Base-by-base conservation (phyloP, 2,888 invertebrate species). In the Thymelicus acteon region DNA sequence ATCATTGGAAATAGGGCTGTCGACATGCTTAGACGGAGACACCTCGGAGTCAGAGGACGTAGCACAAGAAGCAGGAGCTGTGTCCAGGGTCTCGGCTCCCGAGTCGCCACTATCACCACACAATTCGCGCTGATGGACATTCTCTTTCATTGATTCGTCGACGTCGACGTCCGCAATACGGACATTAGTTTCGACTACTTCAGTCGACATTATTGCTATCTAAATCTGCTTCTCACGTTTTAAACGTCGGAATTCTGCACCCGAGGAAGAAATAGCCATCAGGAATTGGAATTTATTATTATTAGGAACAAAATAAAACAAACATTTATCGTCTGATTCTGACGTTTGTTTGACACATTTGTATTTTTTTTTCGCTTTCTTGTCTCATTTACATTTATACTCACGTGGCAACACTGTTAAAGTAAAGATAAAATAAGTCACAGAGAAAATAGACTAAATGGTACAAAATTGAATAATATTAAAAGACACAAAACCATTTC, bases 151-250 rank as follows among this genome's bases (percentile, higher is more conserved):
- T 70, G 76, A 79, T 72, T 76, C 79, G 79, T 83, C 84, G 79
- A 88, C 88, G 87, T 89, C 88, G 76, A 85, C 84, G 80, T 77
- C 76, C 72, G 81, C 85, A 82, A 85, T 88, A 85, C 86, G 86
- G 80, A 73, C 67, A 15, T 74, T 68, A 61, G 73, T 80, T 75
- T 81, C 82, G 65, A 80, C 79, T 19, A 75, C 77, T 75, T 82
- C 86, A 52, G 76, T 72, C 65, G 91, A 87, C 91, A 92, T 92
- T 78, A 76, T 87, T 67, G 66, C 58, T 76, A 44, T 15, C 24
- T 60, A 60, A 19, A 60, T 48, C 37, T 57, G 7, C 12, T 47
- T 48, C 19, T 48, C n/a, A 49, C 48, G 24, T 31, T 77, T 76
- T 67, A 68, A 79, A 78, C 74, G 72, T 75, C 76, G 64, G 74